phyloP scores from a whole-genome alignment of 23 tunicate species.

The Styela clava region DNA sequence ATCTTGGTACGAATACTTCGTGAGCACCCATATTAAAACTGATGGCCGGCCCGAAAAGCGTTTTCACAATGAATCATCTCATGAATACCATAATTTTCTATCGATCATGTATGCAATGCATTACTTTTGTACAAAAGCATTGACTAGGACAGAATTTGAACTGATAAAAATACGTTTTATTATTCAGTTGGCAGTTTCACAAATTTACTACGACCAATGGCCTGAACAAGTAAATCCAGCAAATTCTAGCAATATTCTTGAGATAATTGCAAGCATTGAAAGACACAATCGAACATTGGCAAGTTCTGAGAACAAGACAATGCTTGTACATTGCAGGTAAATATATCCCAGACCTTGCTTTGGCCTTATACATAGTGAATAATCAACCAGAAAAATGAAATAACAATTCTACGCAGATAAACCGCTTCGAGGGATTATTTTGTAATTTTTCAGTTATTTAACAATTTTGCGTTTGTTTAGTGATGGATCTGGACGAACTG shows the following conservation, averaged over 20 bases:
- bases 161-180: too few relatives aligned
- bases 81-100: background rate
- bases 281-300: slow-evolving; percentile 12
- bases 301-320: background rate
- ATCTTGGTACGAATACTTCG: background rate
- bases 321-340: slow-evolving; percentile 6
- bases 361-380: background rate
- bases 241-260: background rate
- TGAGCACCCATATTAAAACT: too few relatives aligned
- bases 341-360: too few relatives aligned
- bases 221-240: slow-evolving; percentile 16
- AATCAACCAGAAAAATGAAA: background rate
- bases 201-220: slow-evolving; percentile 15
- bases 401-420: background rate
- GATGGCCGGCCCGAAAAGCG: too few relatives aligned
- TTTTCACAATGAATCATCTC: background rate
- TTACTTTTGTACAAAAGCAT: too few relatives aligned
- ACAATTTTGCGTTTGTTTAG: background rate
- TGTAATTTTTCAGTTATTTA: background rate
- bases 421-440: background rate
- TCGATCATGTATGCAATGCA: background rate
- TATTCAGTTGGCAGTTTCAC: background rate
- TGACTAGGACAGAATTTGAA: too few relatives aligned
- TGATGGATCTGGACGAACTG: slow-evolving; percentile 40
- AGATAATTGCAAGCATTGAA: slow-evolving; percentile 17